phyloP scores from a whole-genome alignment of 2,113 vertebrate species.

The Rostratula benghalensis region DNA sequence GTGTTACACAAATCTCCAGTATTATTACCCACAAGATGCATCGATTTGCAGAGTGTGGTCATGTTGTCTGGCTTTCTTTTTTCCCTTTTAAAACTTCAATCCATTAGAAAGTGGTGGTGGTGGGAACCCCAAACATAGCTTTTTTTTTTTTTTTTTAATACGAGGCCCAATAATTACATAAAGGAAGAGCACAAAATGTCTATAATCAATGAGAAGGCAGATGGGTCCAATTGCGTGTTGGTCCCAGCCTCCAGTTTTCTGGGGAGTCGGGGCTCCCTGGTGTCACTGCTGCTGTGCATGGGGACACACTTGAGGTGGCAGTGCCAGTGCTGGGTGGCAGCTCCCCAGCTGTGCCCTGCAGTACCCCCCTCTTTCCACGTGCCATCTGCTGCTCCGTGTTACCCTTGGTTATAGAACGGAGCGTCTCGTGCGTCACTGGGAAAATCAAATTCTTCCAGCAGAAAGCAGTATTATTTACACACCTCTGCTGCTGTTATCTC shows the following conservation, averaged over 20 bases:
- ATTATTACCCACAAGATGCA: not conserved
- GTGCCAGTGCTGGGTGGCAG: not conserved
- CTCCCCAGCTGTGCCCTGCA: not conserved
- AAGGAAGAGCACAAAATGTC: not conserved
- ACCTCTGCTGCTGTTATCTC: not conserved
- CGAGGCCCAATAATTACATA: not conserved
- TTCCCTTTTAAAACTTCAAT: slow-evolving; percentile 29
- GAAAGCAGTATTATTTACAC: not conserved
- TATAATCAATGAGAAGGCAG: slow-evolving; percentile 17
- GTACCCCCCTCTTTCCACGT: not conserved
- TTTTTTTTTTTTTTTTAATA: too few species aligned
- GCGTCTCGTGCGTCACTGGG: accelerated
- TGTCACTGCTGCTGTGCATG: not conserved
- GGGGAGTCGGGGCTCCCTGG: not conserved
- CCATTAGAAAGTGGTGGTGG: not conserved
- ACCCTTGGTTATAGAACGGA: not conserved
- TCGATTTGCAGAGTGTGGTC: slow-evolving; percentile 44
- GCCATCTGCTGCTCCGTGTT: accelerated
- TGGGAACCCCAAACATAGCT: not conserved
- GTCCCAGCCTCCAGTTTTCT: not conserved
- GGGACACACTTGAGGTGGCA: not conserved
- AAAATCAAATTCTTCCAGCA: not conserved
- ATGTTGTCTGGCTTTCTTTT: slow-evolving; percentile 10
- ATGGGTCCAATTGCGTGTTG: not conserved
- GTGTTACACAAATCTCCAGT: slow-evolving; percentile 39